phyloP scores from a whole-genome alignment of 2,797 vertebrate genomes.

The Decapterus maruadsi region DNA sequence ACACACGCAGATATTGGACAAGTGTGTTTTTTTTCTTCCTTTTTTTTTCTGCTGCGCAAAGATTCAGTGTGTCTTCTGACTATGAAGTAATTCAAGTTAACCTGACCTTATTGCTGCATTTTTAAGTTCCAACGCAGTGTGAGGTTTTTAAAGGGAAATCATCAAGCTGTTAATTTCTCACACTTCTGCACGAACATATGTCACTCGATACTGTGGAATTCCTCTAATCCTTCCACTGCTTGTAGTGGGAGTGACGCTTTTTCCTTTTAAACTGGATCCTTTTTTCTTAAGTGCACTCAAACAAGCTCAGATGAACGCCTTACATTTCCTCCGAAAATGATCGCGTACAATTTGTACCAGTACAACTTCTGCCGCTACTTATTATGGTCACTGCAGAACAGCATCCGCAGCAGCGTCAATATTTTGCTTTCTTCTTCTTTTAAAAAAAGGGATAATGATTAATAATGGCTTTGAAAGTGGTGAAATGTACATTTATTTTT shows the following conservation, averaged over 20 bases:
- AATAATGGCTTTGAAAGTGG: not conserved
- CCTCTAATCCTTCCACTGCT: constrained; percentile 82
- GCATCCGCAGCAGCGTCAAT: not conserved
- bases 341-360: constrained; percentile 15
- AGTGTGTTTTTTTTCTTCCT: not conserved
- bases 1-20: constrained; percentile 51
- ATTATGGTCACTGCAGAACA: not conserved
- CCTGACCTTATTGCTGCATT: not conserved
- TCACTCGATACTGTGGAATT: constrained; percentile 86
- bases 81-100: not conserved
- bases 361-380: not conserved
- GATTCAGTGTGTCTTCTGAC: constrained; percentile 8
- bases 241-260: constrained; percentile 76
- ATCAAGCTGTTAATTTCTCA: constrained; percentile 84
- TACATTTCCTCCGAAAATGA: constrained; percentile 47
- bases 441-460: not conserved
- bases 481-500: constrained; percentile 17
- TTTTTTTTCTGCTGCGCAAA: not conserved
- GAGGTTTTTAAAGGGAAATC: constrained; percentile 52
- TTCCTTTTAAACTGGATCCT: constrained; percentile 77
- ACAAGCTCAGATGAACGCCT: constrained; percentile 61
- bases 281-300: constrained; percentile 68
- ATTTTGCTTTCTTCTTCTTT: not conserved
- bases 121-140: constrained; percentile 27
- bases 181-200: constrained; percentile 85